These are phyloP conservation scores for Zele albiditarsus DNA, from an alignment of 2,888 invertebrate species.

Conservation along the genomic window DNA sequence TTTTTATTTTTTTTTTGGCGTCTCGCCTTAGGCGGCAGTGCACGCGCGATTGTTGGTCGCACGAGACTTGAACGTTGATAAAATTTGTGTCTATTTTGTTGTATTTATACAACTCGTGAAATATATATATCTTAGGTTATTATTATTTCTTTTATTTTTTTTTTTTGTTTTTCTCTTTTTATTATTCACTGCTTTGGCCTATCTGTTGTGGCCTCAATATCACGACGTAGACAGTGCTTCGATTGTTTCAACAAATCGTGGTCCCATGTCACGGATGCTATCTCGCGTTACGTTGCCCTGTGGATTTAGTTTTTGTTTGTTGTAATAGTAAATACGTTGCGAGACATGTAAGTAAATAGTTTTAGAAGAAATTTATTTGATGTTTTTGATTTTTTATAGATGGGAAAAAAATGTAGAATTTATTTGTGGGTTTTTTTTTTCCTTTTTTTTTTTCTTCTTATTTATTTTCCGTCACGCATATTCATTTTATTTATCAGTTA, in stretches of 20 bases:
- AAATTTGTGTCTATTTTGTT: background rate
- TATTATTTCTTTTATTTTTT: background rate
- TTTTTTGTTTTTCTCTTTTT: too few species aligned
- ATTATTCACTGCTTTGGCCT: background rate
- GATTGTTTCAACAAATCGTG: constrained; percentile 22
- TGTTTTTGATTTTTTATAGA: background rate
- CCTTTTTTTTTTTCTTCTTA: too few species aligned
- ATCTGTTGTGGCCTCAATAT: background rate
- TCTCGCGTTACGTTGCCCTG: background rate
- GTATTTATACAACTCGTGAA: background rate
- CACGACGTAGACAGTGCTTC: background rate
- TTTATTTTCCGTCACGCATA: too few species aligned
- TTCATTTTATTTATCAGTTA: too few species aligned
- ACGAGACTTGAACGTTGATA: constrained; percentile 8
- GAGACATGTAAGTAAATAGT: constrained; percentile 24
- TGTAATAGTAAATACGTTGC: background rate
- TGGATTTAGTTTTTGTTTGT: constrained; percentile 1
- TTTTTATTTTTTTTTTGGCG: constrained; percentile 42
- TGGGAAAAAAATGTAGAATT: background rate
- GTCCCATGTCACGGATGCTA: background rate
- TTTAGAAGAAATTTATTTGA: background rate
- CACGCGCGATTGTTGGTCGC: constrained; percentile 43
- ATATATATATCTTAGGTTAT: background rate
- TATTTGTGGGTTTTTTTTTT: background rate
- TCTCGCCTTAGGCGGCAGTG: constrained; percentile 36